Conservation (phyloP, 2,888 invertebrate genomes). For the Melieria omissa region DNA sequence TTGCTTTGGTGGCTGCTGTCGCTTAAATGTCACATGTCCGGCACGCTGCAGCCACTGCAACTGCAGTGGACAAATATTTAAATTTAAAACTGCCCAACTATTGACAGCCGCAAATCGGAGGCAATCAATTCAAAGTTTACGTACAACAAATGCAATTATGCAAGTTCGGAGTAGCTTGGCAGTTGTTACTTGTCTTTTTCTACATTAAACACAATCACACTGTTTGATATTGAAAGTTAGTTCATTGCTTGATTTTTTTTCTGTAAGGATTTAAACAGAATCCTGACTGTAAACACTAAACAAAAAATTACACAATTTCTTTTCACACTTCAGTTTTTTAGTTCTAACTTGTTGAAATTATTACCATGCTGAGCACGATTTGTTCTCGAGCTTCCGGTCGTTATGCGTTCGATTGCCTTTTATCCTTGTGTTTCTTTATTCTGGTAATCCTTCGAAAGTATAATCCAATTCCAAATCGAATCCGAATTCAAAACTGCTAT, state of each 20-base stretch:
- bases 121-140: too few relatives aligned
- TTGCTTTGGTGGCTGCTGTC: conserved; percentile 17
- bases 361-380: conserved; percentile 62
- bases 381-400: conserved; percentile 50
- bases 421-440: conserved; percentile 30
- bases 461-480: conserved; percentile 55
- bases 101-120: too few relatives aligned
- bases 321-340: background rate
- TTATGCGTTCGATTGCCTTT: conserved; percentile 30
- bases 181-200: too few relatives aligned
- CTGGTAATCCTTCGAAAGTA: conserved; percentile 43
- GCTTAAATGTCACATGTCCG: conserved; percentile 39
- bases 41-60: conserved; percentile 39
- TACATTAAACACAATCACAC: too few relatives aligned
- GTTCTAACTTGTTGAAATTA: background rate
- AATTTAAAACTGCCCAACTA: background rate
- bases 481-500: conserved; percentile 62
- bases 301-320: background rate
- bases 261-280: too few relatives aligned
- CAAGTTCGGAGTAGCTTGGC: too few relatives aligned
- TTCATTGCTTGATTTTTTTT: too few relatives aligned
- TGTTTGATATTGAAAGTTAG: too few relatives aligned
- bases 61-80: conserved; percentile 23
- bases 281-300: background rate
- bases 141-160: too few relatives aligned